Conservation (phyloP, 2,888 invertebrate genomes). For the Strigamia transsilvanica region DNA sequence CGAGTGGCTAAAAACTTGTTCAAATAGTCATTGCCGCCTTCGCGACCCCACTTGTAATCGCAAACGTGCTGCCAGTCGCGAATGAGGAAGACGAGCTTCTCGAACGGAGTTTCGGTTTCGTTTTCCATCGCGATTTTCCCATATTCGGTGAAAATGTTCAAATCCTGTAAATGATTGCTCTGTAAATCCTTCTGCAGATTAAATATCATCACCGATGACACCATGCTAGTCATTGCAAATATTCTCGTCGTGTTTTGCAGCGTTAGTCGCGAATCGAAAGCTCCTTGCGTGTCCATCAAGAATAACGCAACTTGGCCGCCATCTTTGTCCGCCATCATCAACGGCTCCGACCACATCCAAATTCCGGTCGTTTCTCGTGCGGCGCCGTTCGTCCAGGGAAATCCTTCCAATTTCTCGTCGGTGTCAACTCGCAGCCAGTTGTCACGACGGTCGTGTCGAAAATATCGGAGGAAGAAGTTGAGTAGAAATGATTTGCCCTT, state of each 20-base stretch:
- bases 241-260: background rate
- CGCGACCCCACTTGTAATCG: background rate
- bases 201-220: background rate
- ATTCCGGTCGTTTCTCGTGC: background rate
- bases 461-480: background rate
- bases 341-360: background rate
- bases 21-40: background rate
- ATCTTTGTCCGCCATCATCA: background rate
- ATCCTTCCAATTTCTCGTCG: background rate
- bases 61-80: background rate
- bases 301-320: background rate
- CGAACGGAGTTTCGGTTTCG: background rate
- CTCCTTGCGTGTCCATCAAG: background rate
- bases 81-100: background rate
- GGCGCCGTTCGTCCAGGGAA: background rate
- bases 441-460: background rate
- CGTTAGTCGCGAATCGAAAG: background rate
- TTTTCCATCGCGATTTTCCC: background rate
- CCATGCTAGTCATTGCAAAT: background rate
- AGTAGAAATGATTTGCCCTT: background rate
- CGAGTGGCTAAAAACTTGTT: background rate
- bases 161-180: background rate
- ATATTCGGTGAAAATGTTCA: background rate
- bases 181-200: background rate
- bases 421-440: background rate